phyloP scores from a whole-genome alignment of 2,113 vertebrate genomes.

The Ctenomys sociabilis region DNA sequence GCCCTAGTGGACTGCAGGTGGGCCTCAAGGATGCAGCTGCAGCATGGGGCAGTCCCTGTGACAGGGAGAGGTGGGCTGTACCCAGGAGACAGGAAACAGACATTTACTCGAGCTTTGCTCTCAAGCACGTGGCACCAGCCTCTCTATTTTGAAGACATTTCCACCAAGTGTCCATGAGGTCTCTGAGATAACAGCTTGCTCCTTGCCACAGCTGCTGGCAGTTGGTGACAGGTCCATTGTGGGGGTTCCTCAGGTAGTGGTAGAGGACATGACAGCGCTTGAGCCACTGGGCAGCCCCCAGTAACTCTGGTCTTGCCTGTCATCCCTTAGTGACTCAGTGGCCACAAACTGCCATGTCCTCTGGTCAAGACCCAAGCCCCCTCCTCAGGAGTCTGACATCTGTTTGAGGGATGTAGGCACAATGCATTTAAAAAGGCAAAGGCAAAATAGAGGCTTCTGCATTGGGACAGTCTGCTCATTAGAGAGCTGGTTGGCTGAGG shows the following conservation, averaged over 20 bases:
- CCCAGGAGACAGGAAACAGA: background rate
- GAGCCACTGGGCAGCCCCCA: background rate
- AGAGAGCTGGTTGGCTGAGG: background rate
- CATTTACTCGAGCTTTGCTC: background rate
- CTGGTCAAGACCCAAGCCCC: background rate
- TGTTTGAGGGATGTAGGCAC: background rate
- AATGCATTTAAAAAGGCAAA: background rate
- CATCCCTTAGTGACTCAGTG: background rate
- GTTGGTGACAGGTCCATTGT: background rate
- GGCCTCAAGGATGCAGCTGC: background rate
- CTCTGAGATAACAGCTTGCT: background rate
- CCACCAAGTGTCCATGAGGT: background rate
- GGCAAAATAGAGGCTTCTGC: background rate
- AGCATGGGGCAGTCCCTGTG: background rate
- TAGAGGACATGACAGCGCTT: background rate
- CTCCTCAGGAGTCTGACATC: background rate
- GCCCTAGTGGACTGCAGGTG: background rate
- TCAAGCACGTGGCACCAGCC: background rate
- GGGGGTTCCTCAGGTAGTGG: background rate
- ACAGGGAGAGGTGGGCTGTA: background rate
- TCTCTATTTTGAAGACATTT: background rate
- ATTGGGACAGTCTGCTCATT: background rate
- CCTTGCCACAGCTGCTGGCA: background rate
- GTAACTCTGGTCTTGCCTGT: background rate
- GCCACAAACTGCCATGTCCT: background rate